Evolutionary conservation across 2,888 invertebrate genomes (phyloP).

Genomic region (Orchesellides sinensis): DNA sequence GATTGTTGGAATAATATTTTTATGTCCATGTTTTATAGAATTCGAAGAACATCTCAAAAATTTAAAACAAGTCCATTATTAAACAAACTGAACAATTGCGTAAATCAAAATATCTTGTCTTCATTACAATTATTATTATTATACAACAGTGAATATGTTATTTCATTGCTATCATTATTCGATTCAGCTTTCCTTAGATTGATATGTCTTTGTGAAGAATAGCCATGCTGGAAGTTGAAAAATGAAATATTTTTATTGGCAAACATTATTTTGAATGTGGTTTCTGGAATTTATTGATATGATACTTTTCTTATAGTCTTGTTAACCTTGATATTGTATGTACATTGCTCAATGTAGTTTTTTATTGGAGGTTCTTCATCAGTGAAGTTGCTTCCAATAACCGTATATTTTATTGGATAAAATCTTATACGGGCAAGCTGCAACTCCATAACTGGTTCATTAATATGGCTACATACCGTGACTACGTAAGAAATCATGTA

Average conservation of each 20-base stretch:
- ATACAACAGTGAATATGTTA: not conserved
- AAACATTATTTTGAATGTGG: slow-evolving; percentile 69
- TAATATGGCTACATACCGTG: slow-evolving; percentile 18
- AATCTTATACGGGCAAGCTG: not conserved
- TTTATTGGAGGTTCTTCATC: not conserved
- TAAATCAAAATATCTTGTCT: too few relatives aligned
- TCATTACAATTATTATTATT: not conserved
- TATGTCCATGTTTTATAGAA: too few relatives aligned
- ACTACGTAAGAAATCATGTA: not conserved
- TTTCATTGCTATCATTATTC: not conserved
- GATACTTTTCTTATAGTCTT: slow-evolving; percentile 67
- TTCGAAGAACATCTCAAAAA: too few relatives aligned
- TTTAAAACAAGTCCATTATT: too few relatives aligned
- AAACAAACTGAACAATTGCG: too few relatives aligned
- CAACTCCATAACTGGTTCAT: slow-evolving; percentile 9
- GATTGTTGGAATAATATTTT: too few relatives aligned
- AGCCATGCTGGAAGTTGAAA: not conserved
- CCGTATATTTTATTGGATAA: too few relatives aligned
- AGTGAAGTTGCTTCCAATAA: not conserved
- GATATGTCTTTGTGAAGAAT: not conserved
- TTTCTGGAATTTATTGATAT: slow-evolving; percentile 71
- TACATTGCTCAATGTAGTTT: slow-evolving; percentile 12
- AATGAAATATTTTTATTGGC: slow-evolving; percentile 68
- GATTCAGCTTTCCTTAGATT: not conserved
- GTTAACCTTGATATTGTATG: slow-evolving; percentile 73